These are phyloP conservation scores for Argyresthia albistria DNA, from an alignment of 2,888 invertebrate genomes.

Conservation along the genomic window DNA sequence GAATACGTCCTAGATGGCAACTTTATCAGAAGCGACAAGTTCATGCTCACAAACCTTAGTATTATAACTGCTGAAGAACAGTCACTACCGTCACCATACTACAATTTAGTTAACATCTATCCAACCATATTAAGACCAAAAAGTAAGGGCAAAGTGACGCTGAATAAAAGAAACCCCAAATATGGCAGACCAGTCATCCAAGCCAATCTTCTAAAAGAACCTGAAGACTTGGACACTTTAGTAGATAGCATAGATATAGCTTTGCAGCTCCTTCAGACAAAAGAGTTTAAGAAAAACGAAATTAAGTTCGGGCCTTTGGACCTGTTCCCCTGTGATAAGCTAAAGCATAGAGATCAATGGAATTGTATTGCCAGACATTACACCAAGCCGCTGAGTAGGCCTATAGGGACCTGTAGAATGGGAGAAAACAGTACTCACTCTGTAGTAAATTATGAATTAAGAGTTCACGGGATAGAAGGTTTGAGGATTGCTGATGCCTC, in stretches of 20 bases:
- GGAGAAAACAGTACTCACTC: slow-evolving; percentile 49
- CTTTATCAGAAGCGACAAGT: slow-evolving; percentile 59
- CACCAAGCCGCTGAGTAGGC: slow-evolving; percentile 57
- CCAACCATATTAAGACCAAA: slow-evolving; percentile 55
- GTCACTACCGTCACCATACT: slow-evolving; percentile 51
- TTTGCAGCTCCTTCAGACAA: slow-evolving; percentile 54
- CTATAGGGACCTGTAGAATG: slow-evolving; percentile 62
- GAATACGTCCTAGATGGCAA: slow-evolving; percentile 58
- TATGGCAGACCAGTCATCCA: slow-evolving; percentile 58
- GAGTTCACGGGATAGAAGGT: slow-evolving; percentile 57
- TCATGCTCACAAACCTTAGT: slow-evolving; percentile 56
- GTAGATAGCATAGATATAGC: slow-evolving; percentile 62
- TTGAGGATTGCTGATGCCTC: slow-evolving; percentile 59
- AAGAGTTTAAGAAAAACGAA: slow-evolving; percentile 55
- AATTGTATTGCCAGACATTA: slow-evolving; percentile 63
- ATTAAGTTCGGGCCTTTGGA: slow-evolving; percentile 58
- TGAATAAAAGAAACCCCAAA: slow-evolving; percentile 59
- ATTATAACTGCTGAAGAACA: slow-evolving; percentile 52
- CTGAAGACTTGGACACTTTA: slow-evolving; percentile 55
- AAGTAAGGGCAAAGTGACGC: slow-evolving; percentile 52
- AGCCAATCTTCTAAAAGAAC: slow-evolving; percentile 57
- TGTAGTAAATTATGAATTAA: slow-evolving; percentile 51
- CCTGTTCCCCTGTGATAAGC: slow-evolving; percentile 55
- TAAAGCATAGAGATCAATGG: slow-evolving; percentile 60
- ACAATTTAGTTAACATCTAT: slow-evolving; percentile 55